Conservation (phyloP, 1,140 invertebrate species). For the Phortica variegata region DNA sequence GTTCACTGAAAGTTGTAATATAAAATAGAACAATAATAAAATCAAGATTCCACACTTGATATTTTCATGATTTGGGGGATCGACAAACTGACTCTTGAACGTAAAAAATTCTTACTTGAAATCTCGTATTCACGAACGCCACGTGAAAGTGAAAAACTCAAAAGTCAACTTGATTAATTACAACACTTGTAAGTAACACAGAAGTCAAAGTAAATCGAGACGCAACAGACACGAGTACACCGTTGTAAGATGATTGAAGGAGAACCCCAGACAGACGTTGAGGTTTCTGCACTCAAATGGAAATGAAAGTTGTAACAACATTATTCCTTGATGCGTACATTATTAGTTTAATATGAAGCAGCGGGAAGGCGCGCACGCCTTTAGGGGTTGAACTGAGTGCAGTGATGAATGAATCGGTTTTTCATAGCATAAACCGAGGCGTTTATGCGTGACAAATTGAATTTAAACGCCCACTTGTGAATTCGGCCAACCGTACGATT, state of each 20-base stretch:
- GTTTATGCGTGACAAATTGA: conserved; percentile 42
- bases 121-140: too few species aligned
- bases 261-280: too few species aligned
- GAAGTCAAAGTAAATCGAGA: conserved; percentile 24
- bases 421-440: conserved; percentile 14
- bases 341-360: conserved; percentile 55
- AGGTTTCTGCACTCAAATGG: conserved; percentile 31
- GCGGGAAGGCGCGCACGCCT: conserved; percentile 20
- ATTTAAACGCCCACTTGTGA: conserved; percentile 55
- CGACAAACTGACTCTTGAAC: too few species aligned
- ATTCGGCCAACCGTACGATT: conserved; percentile 46
- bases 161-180: conserved; percentile 33
- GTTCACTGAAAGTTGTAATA: too few species aligned
- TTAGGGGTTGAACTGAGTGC: too few species aligned
- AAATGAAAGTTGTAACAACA: conserved; percentile 53
- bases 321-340: conserved; percentile 56
- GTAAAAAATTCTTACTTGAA: too few species aligned
- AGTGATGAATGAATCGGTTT: background rate
- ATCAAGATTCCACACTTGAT: too few species aligned
- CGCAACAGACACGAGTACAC: too few species aligned
- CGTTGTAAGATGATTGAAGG: too few species aligned
- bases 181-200: conserved; percentile 17
- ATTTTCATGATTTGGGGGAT: too few species aligned
- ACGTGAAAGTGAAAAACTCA: too few species aligned
- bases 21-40: too few species aligned